Evolutionary conservation across 2,113 vertebrate species (phyloP), one percentile per base, ranked within the genome.

Genomic region (Rhinoderma darwinii): DNA sequence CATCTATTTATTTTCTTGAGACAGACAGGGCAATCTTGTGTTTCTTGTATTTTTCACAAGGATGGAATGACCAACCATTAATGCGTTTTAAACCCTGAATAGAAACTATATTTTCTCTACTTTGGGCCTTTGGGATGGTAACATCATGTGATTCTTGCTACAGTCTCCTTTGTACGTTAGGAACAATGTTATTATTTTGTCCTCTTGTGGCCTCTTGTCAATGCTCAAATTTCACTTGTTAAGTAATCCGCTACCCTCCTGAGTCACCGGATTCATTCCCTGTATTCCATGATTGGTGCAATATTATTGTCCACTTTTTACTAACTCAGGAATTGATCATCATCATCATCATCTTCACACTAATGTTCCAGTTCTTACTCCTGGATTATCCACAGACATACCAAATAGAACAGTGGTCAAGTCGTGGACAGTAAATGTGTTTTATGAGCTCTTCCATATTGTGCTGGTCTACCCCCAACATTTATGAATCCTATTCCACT

Each of bases 1-100:
- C 22, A 27, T 37, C 50, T 82, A 74, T 82, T 82, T 86, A 81
- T 86, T 86, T n/a, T 82, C 37, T 25, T 72, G 35, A 72, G 63
- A 68, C 5, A 7, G 17, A 9, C 63, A 20, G 15, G 17, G 68
- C 35, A 72, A 72, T 39, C 68, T 39, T 72, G 20, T 41, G 30
- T 72, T 41, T 41, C 68, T 41, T 72, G 68, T 59, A 59, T 32
- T 59, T 39, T 25, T 35, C 44, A 37, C 41, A 54, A 37, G 30
- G 51, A 61, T 43, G 27, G 27, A 50, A 32, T n/a, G 30, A 35
- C 44, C 75, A 78, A 22, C 75, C 75, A 51, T 27, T 54, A 75
- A 75, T 27, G 30, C 32, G 12, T 20, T 54, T 17, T 35, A 32
- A 9, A 54, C 32, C 27, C 47, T 54, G 22, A 41, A 41, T 22